Percentiles rank a stretch among this genome's conserved stretches.
phyloP scores from a whole-genome alignment of 2,113 vertebrate genomes.

The Anser cygnoides region DNA sequence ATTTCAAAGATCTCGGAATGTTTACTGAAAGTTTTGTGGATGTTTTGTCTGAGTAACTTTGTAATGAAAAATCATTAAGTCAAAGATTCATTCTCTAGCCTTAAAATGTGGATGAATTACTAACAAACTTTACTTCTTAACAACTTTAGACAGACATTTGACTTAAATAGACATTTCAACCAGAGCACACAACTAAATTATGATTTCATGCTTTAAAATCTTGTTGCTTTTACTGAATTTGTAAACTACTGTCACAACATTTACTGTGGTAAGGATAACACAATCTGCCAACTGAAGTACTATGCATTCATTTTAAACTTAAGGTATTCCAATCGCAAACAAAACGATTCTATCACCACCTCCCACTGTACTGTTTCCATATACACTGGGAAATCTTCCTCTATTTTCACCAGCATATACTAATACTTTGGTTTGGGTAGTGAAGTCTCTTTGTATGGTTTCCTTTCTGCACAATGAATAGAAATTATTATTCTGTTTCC shows the following conservation, averaged over 20 bases:
- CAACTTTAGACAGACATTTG: background rate
- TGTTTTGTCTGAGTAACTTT: background rate
- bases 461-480: background rate
- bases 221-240: background rate
- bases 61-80: background rate
- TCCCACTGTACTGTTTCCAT: background rate
- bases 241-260: background rate
- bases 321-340: background rate
- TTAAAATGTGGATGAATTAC: background rate
- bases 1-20: background rate
- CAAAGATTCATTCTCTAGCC: background rate
- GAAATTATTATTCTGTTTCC: background rate
- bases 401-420: background rate
- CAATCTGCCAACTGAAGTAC: background rate
- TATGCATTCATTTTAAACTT: background rate
- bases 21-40: background rate
- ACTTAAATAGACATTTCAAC: background rate
- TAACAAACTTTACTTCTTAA: background rate
- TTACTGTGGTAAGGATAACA: background rate
- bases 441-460: background rate
- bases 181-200: background rate
- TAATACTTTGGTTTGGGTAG: conserved; percentile 15
- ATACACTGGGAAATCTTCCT: background rate
- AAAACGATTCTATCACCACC: background rate
- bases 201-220: background rate